Evolutionary conservation across 2,797 vertebrate genomes (phyloP).

Genomic region (Falco biarmicus): DNA sequence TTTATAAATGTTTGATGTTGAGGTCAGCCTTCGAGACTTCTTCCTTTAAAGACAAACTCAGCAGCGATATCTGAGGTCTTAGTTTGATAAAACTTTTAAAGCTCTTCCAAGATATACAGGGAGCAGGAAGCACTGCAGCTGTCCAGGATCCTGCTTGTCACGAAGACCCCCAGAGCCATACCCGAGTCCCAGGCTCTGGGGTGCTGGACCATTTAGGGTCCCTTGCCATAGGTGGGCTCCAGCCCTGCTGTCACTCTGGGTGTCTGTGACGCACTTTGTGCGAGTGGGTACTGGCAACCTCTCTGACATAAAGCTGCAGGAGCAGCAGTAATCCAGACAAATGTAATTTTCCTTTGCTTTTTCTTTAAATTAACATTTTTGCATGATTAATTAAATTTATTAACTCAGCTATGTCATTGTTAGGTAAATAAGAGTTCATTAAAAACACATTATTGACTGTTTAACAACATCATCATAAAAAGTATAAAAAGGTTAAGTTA

Average conservation of each 20-base stretch:
- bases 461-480: constrained; percentile 24
- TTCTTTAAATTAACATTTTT: neutral
- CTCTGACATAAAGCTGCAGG: neutral
- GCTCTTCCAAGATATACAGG: no score
- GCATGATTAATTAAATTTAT: constrained; percentile 20
- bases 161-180: neutral
- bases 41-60: neutral
- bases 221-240: neutral
- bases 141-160: no score
- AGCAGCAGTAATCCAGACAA: neutral
- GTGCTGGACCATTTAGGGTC: neutral
- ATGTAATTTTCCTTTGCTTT: neutral
- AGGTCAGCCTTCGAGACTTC: neutral
- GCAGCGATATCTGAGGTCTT: accelerated
- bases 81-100: neutral
- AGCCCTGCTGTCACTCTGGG: neutral
- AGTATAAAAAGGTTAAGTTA: neutral
- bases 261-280: neutral
- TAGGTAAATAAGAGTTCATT: constrained; percentile 48
- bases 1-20: neutral
- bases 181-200: no score
- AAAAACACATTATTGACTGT: constrained; percentile 30
- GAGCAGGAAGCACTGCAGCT: neutral
- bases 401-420: neutral
- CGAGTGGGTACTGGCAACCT: neutral